Conservation (phyloP, 2,113 vertebrate genomes). For the Astur gentilis region DNA sequence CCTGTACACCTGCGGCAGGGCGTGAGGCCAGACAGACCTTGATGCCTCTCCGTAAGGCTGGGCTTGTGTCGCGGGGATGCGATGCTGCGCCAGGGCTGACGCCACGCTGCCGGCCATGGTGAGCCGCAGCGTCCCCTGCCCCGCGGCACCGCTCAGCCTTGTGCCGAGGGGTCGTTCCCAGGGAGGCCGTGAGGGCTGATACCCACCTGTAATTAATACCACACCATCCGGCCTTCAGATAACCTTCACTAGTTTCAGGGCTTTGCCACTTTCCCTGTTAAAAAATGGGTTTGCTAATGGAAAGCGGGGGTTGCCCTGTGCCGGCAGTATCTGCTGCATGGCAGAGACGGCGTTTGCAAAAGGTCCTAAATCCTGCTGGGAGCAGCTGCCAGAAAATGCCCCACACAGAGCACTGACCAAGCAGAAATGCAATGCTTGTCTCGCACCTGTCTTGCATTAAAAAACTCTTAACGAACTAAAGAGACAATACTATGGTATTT, state of each 20-base stretch:
- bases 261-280: background rate
- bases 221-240: background rate
- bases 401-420: background rate
- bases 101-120: fast-evolving
- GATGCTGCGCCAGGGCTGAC: fast-evolving
- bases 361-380: background rate
- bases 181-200: background rate
- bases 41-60: background rate
- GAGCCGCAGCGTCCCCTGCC: background rate
- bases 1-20: too few species aligned
- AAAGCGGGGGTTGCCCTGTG: background rate
- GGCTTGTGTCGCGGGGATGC: background rate
- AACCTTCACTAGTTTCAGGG: background rate
- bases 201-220: background rate
- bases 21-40: background rate
- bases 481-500: background rate
- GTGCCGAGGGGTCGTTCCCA: background rate
- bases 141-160: background rate
- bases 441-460: background rate
- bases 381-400: background rate
- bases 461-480: background rate
- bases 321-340: too few species aligned
- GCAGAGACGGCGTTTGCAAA: background rate
- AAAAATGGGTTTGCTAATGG: background rate
- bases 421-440: background rate